Evolutionary conservation across 2,113 vertebrate species (phyloP).

Genomic region (Stercorarius parasiticus): DNA sequence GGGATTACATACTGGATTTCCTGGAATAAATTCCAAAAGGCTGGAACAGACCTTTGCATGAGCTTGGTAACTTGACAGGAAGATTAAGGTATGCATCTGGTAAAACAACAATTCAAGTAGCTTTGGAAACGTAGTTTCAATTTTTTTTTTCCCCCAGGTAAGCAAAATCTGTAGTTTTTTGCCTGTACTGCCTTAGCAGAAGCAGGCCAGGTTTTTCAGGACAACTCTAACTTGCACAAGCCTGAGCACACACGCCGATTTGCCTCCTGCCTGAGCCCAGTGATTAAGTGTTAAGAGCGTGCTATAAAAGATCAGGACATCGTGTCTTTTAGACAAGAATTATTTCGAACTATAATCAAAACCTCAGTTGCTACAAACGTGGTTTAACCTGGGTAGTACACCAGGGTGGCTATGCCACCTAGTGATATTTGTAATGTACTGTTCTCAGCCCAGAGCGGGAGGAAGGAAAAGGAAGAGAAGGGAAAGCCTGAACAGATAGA

Average conservation of each 20-base stretch:
- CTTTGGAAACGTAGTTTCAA: rapidly evolving
- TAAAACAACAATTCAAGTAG: neutral
- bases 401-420: slow-evolving; percentile 76
- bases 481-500: neutral
- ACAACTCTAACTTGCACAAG: neutral
- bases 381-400: neutral
- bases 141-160: neutral
- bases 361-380: neutral
- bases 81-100: neutral
- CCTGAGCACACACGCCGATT: neutral
- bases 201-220: too few species aligned
- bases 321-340: neutral
- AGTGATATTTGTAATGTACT: slow-evolving; percentile 67
- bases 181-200: neutral
- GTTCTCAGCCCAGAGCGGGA: neutral
- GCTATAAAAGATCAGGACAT: neutral
- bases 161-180: neutral
- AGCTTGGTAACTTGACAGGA: neutral
- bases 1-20: neutral
- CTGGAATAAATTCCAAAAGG: neutral
- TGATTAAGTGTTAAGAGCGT: neutral
- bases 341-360: neutral
- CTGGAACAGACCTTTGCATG: neutral
- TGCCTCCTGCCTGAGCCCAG: neutral
- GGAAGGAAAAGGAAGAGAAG: neutral